These are phyloP conservation scores for Xerus rutilus DNA, from an alignment of 2,797 vertebrate genomes.

Conservation along the genomic window DNA sequence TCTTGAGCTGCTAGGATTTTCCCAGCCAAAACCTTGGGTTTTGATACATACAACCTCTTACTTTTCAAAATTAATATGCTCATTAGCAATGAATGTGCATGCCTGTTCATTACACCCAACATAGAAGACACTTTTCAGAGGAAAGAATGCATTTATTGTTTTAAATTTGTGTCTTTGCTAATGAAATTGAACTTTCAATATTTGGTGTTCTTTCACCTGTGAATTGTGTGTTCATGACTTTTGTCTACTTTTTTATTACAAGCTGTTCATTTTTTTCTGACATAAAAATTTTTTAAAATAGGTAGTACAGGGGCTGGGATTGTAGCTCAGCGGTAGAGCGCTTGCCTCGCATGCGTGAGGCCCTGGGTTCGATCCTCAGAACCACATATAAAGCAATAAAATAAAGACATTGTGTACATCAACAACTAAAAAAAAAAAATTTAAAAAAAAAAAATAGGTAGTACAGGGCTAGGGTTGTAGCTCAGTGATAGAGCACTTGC, in stretches of 20 bases:
- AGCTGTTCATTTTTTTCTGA: background rate
- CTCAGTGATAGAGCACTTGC: too few relatives aligned
- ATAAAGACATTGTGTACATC: too few relatives aligned
- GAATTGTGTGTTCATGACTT: background rate
- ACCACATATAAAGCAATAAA: too few relatives aligned
- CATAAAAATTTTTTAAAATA: background rate
- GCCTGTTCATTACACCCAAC: background rate
- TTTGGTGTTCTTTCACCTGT: background rate
- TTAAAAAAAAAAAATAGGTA: too few relatives aligned
- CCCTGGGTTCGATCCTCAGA: too few relatives aligned
- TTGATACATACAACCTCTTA: background rate
- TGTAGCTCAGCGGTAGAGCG: too few relatives aligned
- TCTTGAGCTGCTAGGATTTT: too few relatives aligned
- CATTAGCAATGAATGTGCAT: background rate
- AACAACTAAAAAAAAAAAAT: too few relatives aligned
- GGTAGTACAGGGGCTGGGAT: too few relatives aligned
- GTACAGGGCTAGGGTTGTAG: too few relatives aligned
- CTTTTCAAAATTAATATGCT: background rate
- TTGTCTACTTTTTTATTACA: conserved; percentile 37
- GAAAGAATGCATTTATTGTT: background rate
- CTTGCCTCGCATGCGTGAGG: too few relatives aligned
- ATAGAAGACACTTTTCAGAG: background rate
- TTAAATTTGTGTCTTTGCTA: conserved; percentile 39
- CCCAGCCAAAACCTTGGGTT: background rate
- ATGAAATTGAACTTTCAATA: background rate